phyloP scores from a whole-genome alignment of 2,797 vertebrate genomes.

The Lepidocolaptes lacrymiger region DNA sequence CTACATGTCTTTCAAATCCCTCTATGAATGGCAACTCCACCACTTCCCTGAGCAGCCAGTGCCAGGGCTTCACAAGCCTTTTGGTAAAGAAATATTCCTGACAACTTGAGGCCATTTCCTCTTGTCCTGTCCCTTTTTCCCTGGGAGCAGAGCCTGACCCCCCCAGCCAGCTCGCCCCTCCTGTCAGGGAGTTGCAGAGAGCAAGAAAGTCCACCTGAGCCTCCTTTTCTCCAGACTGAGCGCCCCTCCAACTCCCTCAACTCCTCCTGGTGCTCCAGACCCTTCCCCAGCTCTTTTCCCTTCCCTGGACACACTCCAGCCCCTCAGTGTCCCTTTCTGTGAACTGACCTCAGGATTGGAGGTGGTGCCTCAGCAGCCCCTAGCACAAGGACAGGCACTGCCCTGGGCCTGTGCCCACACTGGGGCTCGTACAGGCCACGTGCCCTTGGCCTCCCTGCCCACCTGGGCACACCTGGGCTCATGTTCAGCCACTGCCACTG shows the following conservation, averaged over 20 bases:
- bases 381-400: neutral
- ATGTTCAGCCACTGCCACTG: neutral
- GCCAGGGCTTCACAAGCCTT: neutral
- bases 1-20: neutral
- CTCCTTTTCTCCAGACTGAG: neutral
- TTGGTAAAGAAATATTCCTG: neutral
- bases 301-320: rapidly evolving
- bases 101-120: neutral
- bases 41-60: neutral
- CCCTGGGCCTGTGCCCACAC: neutral
- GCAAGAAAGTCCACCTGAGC: neutral
- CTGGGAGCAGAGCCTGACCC: neutral
- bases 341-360: neutral
- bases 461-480: neutral
- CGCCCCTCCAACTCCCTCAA: neutral
- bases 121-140: neutral
- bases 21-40: neutral
- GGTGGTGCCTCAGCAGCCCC: neutral
- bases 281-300: neutral
- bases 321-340: neutral
- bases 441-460: neutral
- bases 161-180: rapidly evolving
- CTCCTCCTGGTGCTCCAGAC: rapidly evolving
- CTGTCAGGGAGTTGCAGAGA: neutral
- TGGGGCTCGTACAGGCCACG: neutral